Evolutionary conservation across 1,140 invertebrate genomes (phyloP), one percentile per base, ranked within the genome.

Genomic region (Chymomyza costata): DNA sequence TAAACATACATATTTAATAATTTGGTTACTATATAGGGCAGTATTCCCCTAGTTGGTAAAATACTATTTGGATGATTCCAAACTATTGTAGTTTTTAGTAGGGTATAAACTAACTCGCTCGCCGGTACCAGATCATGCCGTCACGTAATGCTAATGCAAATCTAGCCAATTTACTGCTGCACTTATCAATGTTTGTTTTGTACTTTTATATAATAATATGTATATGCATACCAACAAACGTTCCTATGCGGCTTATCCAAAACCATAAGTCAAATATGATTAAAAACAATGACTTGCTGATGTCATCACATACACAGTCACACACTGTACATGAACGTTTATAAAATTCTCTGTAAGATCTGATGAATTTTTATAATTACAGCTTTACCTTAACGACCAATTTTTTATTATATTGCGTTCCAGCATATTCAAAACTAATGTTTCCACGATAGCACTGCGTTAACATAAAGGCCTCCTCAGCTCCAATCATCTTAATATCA

Each of bases 391-490:
- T 84, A 5, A 84, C 54, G 18, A 83, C 63, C 15, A 83, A 19
- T 37, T 65, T 80, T 1, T 21, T 47, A 7, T 49, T 40, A 0
- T 34, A 6, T n/a, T 40, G 21, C 1, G 58, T 7, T 0, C 50
- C 60, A 1, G 55, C 58, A 19, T 64, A 80, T 14, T 54, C 40
- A 34, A 81, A 66, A n/a, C 28, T 47, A 0, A 84, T 44, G 0
- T 34, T 50, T 0, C 69, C 62, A 0, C 69, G 25, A 48, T 76
- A 84, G 45, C 82, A 84, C 1, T 18, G 39, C 3, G 82, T 84
- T 16, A 83, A 28, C 82, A 84, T 84, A 13, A 70, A 82, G 3
- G 82, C 82, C 38, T 84, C 82, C 0, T 63, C 49, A 1, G 18
- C n/a, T 0, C 76, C 76, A 8, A 84, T 82, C 0, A 76, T 48